Evolutionary conservation across 53 echinoderm and acorn worm species (phyloP).

Genomic region (Temnopleurus reevesii): DNA sequence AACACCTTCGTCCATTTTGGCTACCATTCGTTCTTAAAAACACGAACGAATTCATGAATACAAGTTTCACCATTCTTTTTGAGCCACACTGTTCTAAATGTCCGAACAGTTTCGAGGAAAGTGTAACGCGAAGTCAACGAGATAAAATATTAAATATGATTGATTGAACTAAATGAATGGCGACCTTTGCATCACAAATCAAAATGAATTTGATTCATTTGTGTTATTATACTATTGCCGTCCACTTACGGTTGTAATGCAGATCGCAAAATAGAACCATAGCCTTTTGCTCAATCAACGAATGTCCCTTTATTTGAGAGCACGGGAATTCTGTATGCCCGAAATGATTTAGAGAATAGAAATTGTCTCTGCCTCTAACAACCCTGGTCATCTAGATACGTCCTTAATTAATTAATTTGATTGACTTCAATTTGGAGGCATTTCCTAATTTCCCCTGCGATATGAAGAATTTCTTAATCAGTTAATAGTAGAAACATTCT

Average conservation of each 20-base stretch:
- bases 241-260: background rate
- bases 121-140: background rate
- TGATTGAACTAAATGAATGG: background rate
- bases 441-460: background rate
- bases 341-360: background rate
- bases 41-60: too few species aligned
- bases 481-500: too few species aligned
- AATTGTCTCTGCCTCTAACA: background rate
- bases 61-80: too few species aligned
- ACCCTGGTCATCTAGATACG: background rate
- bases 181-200: background rate
- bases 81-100: too few species aligned
- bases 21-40: too few species aligned
- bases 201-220: constrained; percentile 10
- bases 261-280: background rate
- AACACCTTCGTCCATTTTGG: too few species aligned
- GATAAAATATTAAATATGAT: background rate
- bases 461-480: background rate
- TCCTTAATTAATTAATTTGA: background rate
- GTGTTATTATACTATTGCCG: background rate
- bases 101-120: background rate
- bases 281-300: background rate
- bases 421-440: background rate
- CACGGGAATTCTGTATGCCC: background rate
- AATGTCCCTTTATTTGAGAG: background rate